A percentile compares a stretch with the other conserved stretches of the same genome.
These are phyloP conservation scores for Scomber japonicus DNA, from an alignment of 2,113 vertebrate species.

Conservation along the genomic window DNA sequence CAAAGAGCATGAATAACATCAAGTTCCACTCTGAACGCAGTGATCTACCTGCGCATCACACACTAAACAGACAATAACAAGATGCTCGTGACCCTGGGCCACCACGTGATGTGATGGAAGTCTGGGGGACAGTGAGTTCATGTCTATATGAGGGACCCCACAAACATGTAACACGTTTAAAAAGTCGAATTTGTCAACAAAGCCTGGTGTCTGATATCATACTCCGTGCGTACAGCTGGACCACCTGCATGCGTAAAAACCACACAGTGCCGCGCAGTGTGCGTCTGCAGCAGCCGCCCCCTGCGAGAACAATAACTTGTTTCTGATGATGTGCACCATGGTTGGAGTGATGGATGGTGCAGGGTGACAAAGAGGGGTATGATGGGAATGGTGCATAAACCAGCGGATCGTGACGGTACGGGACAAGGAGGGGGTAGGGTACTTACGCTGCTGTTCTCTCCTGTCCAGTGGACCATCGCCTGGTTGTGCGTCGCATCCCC, in stretches of 20 bases:
- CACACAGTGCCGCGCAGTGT: conserved; percentile 3
- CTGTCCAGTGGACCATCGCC: conserved; percentile 99
- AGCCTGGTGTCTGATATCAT: conserved; percentile 13
- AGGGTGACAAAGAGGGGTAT: conserved; percentile 52
- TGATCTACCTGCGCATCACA: not conserved
- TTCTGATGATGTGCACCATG: conserved; percentile 26
- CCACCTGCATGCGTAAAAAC: conserved; percentile 62
- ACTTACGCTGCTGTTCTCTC: conserved; percentile 99
- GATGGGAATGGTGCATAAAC: conserved; percentile 17
- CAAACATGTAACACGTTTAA: not conserved
- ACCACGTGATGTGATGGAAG: conserved; percentile 25
- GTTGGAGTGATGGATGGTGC: conserved; percentile 37
- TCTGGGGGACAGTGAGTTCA: not conserved
- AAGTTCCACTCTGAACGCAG: not conserved
- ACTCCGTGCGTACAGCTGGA: conserved; percentile 29
- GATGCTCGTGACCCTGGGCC: conserved; percentile 24
- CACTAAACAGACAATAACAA: conserved; percentile 17
- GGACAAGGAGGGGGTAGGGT: conserved; percentile 24
- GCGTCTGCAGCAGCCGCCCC: conserved; percentile 11
- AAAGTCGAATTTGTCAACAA: conserved; percentile 23
- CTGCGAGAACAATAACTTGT: conserved; percentile 64
- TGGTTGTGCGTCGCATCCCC: conserved; percentile 98
- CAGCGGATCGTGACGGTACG: conserved; percentile 39
- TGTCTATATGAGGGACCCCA: not conserved
- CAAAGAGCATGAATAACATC: not conserved